These are phyloP conservation scores for Pterocles gutturalis DNA, from an alignment of 2,113 vertebrate species.

Conservation along the genomic window DNA sequence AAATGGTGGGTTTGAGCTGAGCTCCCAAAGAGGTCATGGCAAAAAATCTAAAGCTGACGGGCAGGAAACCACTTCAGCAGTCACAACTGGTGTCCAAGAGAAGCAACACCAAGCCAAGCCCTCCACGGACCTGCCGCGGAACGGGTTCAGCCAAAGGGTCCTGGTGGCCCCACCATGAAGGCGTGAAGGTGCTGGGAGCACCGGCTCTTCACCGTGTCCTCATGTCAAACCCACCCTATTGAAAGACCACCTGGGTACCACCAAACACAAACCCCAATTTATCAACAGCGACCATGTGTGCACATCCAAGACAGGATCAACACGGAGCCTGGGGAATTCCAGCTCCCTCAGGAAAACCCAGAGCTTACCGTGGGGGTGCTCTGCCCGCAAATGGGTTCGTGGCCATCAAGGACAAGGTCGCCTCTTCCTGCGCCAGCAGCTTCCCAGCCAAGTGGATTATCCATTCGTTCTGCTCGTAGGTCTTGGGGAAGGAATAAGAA, in stretches of 20 bases:
- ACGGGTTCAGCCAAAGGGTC: background rate
- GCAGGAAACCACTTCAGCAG: background rate
- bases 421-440: conserved; percentile 87
- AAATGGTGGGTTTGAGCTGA: background rate
- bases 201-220: background rate
- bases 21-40: background rate
- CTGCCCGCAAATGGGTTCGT: conserved; percentile 85
- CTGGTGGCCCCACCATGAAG: background rate
- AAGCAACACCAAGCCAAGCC: accelerated
- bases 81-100: background rate
- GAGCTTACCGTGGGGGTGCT: conserved; percentile 82
- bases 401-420: conserved; percentile 83
- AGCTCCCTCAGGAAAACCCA: background rate
- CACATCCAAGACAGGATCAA: accelerated
- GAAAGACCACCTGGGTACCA: background rate
- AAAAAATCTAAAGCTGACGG: background rate
- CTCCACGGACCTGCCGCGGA: background rate
- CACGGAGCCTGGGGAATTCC: accelerated
- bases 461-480: conserved; percentile 97
- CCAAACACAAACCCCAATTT: background rate
- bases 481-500: conserved; percentile 74
- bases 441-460: conserved; percentile 92
- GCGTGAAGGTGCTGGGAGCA: background rate
- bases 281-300: accelerated
- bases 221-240: background rate